Conservation (phyloP, 2,113 vertebrate species). For the Cettia cetti region DNA sequence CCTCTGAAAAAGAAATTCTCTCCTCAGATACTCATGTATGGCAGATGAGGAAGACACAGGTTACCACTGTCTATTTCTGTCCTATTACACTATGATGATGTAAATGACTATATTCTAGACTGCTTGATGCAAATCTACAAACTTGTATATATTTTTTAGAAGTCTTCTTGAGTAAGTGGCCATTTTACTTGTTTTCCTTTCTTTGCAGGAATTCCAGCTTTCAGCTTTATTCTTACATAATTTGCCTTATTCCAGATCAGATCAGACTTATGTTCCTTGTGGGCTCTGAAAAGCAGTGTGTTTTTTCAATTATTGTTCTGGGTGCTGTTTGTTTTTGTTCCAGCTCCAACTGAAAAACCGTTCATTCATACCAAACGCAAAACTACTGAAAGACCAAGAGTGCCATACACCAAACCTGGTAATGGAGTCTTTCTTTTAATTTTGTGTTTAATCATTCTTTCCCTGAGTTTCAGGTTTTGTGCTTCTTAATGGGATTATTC, state of each 20-base stretch:
- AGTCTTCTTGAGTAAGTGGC: neutral
- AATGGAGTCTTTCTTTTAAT: slow-evolving; percentile 43
- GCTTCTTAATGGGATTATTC: neutral
- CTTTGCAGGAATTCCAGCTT: neutral
- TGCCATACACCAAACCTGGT: slow-evolving; percentile 65
- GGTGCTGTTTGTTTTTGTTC: slow-evolving; percentile 50
- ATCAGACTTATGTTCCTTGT: neutral
- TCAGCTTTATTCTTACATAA: neutral
- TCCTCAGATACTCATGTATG: neutral
- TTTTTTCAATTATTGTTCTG: neutral
- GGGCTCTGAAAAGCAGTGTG: neutral
- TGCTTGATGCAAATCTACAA: neutral
- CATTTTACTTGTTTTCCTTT: neutral
- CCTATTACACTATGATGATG: neutral
- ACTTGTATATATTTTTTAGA: neutral
- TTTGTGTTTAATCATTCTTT: neutral
- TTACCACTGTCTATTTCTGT: neutral
- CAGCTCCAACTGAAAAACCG: slow-evolving; percentile 67
- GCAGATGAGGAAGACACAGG: neutral
- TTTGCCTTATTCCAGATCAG: neutral
- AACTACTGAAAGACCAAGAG: slow-evolving; percentile 58
- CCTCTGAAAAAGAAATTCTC: neutral
- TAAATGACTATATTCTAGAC: neutral
- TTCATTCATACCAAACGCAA: slow-evolving; percentile 65
- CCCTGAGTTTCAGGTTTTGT: neutral